phyloP scores from a whole-genome alignment of 2,888 invertebrate genomes.

The Drosophila mayaguana region DNA sequence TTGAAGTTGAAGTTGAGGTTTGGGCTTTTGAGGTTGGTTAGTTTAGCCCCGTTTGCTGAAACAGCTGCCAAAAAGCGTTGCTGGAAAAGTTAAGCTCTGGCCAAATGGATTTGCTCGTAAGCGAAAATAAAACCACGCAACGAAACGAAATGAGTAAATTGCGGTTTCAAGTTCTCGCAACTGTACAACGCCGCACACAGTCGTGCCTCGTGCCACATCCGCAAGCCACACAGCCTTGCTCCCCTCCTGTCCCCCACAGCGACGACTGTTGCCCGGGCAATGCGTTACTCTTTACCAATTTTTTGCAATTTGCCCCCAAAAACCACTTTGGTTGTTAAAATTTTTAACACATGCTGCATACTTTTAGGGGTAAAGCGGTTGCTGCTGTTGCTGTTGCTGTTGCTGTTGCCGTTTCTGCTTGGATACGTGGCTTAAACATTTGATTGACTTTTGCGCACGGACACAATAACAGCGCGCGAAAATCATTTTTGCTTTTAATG shows the following conservation, averaged over 20 bases:
- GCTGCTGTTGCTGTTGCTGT: slow-evolving; percentile 17
- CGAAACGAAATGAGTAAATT: slow-evolving; percentile 81
- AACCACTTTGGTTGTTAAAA: slow-evolving; percentile 65
- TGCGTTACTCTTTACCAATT: slow-evolving; percentile 59
- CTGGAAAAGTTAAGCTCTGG: slow-evolving; percentile 62
- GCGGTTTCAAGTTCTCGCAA: slow-evolving; percentile 75
- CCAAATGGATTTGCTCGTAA: slow-evolving; percentile 77
- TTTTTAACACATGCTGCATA: slow-evolving; percentile 64
- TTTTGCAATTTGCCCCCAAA: slow-evolving; percentile 57
- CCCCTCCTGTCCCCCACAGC: background rate
- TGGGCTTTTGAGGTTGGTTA: slow-evolving; percentile 56
- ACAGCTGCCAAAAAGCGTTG: slow-evolving; percentile 61
- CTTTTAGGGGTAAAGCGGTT: slow-evolving; percentile 26
- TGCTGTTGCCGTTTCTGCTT: slow-evolving; percentile 35
- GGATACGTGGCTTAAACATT: slow-evolving; percentile 60
- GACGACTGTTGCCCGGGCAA: slow-evolving; percentile 44
- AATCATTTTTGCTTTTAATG: slow-evolving; percentile 59
- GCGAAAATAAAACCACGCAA: slow-evolving; percentile 73
- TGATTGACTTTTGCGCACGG: slow-evolving; percentile 61
- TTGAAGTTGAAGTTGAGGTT: slow-evolving; percentile 62
- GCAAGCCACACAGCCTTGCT: slow-evolving; percentile 16
- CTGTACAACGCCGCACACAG: slow-evolving; percentile 12
- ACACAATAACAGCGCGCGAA: slow-evolving; percentile 38
- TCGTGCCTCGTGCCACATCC: slow-evolving; percentile 25
- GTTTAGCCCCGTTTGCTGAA: slow-evolving; percentile 31